These are phyloP conservation scores for Sigmodon hispidus DNA, from an alignment of 2,113 vertebrate genomes.

Conservation along the genomic window DNA sequence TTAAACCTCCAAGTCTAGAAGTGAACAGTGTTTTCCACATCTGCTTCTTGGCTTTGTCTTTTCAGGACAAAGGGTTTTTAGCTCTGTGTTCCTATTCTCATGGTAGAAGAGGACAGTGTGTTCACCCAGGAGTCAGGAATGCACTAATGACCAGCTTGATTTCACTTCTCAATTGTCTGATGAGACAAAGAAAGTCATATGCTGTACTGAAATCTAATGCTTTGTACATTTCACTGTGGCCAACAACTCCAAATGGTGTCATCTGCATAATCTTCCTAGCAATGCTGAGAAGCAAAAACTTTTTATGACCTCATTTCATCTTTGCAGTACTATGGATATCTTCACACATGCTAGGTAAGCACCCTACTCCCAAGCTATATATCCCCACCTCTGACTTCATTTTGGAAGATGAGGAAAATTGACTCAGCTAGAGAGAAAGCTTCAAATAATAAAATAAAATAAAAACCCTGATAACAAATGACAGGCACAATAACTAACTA, in stretches of 20 bases:
- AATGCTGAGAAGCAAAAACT: slow-evolving; percentile 46
- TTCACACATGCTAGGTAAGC: neutral
- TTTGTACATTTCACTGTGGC: neutral
- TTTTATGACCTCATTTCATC: neutral
- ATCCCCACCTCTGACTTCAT: neutral
- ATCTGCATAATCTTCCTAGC: neutral
- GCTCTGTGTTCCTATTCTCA: neutral
- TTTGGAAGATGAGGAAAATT: slow-evolving; percentile 29
- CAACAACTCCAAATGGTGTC: neutral
- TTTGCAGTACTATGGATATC: neutral
- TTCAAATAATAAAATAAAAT: no score
- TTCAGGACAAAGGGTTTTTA: neutral
- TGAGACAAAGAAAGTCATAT: slow-evolving; percentile 2
- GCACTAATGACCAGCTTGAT: neutral
- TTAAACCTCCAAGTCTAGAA: neutral
- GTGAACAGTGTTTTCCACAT: neutral
- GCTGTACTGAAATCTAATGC: slow-evolving; percentile 39
- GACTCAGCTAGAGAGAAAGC: neutral
- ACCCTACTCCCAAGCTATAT: neutral
- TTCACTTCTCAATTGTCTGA: neutral
- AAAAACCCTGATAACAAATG: neutral
- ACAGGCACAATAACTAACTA: neutral
- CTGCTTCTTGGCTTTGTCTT: neutral
- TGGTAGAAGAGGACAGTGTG: neutral
- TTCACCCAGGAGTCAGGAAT: neutral